A percentile compares a stretch with the other conserved stretches of the same genome.
Conservation (phyloP, 1,140 invertebrate species). For the Saccostrea glomerata region DNA sequence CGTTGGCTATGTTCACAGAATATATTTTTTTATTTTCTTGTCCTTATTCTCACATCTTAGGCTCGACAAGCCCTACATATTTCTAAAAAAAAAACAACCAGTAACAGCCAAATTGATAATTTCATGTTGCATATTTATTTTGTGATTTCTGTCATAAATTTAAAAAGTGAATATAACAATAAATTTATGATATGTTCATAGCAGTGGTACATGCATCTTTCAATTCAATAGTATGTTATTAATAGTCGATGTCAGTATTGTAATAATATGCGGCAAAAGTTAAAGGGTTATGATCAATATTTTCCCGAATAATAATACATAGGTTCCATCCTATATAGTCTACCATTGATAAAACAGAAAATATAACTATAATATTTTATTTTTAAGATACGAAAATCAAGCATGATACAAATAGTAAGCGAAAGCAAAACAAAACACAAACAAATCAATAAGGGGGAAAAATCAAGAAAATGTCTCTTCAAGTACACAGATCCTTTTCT, state of each 20-base stretch:
- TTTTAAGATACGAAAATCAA: background rate
- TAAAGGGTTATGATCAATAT: background rate
- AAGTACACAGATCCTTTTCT: background rate
- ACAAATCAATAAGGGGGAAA: background rate
- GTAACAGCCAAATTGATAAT: no score
- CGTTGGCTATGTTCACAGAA: no score
- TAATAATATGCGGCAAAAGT: background rate
- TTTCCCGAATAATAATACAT: background rate
- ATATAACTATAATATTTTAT: background rate
- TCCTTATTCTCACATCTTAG: no score
- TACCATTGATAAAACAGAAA: background rate
- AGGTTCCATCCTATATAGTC: background rate
- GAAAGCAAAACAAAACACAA: background rate
- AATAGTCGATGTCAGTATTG: background rate
- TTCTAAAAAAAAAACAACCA: no score
- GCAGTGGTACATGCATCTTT: no score
- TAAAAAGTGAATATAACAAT: no score
- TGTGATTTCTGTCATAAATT: no score
- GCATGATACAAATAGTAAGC: background rate
- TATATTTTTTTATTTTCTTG: no score
- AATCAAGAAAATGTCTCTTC: background rate
- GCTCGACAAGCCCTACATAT: no score
- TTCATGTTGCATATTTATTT: no score
- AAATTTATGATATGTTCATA: no score
- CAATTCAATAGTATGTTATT: background rate